phyloP scores from a whole-genome alignment of 1,140 invertebrate species.

The Dufourea novaeangliae region DNA sequence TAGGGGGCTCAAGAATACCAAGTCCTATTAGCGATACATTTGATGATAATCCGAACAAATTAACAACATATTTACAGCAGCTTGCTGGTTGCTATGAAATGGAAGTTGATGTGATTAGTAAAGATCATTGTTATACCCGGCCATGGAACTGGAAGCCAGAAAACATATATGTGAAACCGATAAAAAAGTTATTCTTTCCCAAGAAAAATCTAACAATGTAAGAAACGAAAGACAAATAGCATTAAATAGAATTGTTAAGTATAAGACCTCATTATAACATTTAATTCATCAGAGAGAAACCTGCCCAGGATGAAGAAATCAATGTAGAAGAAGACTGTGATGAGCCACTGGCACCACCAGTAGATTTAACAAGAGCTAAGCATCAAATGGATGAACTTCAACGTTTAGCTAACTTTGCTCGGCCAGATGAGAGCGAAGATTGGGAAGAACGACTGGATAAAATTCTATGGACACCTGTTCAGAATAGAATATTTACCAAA shows the following conservation, averaged over 20 bases:
- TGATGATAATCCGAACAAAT: conserved; percentile 75
- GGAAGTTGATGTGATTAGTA: conserved; percentile 75
- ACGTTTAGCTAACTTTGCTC: conserved; percentile 84
- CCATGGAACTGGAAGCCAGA: conserved; percentile 88
- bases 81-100: conserved; percentile 74
- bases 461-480: conserved; percentile 85
- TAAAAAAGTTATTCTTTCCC: conserved; percentile 82
- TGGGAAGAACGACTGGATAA: conserved; percentile 88
- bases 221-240: conserved; percentile 31
- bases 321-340: conserved; percentile 79
- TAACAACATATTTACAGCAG: conserved; percentile 75
- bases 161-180: conserved; percentile 85
- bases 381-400: conserved; percentile 89
- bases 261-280: conserved; percentile 18
- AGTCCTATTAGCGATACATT: conserved; percentile 69
- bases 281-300: conserved; percentile 48
- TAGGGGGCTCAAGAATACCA: conserved; percentile 52
- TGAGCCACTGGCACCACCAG: conserved; percentile 76
- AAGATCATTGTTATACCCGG: conserved; percentile 87
- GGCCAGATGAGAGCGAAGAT: conserved; percentile 84
- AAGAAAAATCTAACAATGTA: conserved; percentile 66
- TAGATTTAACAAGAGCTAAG: conserved; percentile 85
- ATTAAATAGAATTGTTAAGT: background rate
- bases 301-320: conserved; percentile 76
- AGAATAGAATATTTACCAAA: conserved; percentile 86